phyloP scores from a whole-genome alignment of 2,113 vertebrate species.

The Bungarus multicinctus region DNA sequence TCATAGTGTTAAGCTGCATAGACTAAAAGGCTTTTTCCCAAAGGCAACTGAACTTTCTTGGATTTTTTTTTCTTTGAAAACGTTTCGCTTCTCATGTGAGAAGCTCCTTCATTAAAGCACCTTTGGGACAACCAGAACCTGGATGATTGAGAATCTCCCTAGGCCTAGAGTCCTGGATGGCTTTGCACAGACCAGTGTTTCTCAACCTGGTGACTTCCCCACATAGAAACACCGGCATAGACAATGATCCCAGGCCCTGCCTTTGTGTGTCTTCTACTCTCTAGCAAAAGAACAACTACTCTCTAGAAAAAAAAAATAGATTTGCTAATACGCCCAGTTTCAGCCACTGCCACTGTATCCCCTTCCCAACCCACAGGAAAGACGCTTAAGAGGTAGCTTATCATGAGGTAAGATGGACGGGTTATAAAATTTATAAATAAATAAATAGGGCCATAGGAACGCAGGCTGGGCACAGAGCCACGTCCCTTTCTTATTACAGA shows the following conservation, averaged over 20 bases:
- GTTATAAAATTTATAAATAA: background rate
- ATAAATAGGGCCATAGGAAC: background rate
- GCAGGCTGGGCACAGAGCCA: background rate
- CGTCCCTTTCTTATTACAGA: background rate
- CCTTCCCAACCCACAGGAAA: background rate
- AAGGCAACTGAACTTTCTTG: background rate
- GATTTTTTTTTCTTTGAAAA: background rate
- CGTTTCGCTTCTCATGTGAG: background rate
- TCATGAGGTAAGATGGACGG: background rate
- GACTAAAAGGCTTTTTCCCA: background rate
- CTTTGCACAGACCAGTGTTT: background rate
- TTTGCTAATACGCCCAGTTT: background rate
- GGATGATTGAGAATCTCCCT: background rate
- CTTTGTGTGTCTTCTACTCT: background rate
- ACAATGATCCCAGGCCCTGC: background rate
- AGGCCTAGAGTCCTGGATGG: background rate
- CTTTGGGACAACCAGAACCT: background rate
- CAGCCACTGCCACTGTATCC: background rate
- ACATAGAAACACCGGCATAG: background rate
- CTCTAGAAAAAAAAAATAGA: too few species aligned
- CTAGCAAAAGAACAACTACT: background rate
- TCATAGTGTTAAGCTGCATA: background rate
- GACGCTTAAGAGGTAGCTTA: background rate
- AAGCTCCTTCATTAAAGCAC: background rate
- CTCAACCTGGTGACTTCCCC: background rate